Evolutionary conservation across 2,888 invertebrate species (phyloP).

Genomic region (Lithosia quadra): DNA sequence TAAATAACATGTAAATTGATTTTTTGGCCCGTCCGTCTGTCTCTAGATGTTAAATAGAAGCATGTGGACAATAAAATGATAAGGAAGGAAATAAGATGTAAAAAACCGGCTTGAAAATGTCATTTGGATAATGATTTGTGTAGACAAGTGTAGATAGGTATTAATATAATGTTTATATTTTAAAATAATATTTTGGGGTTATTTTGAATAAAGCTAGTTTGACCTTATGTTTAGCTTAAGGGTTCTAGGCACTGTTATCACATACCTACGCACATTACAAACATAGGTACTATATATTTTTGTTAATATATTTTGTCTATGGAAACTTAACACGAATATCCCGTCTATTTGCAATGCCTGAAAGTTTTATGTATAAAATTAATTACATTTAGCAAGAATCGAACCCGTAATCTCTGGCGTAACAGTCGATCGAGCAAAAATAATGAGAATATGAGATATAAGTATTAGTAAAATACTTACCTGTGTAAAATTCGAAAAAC

Average conservation of each 20-base stretch:
- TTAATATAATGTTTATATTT: slow-evolving; percentile 25
- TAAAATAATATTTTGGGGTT: background rate
- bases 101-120: slow-evolving; percentile 62
- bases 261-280: too few relatives aligned
- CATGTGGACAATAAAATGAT: slow-evolving; percentile 65
- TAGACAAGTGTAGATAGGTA: slow-evolving; percentile 45
- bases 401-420: too few relatives aligned
- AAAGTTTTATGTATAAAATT: background rate
- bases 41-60: slow-evolving; percentile 63
- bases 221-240: too few relatives aligned
- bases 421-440: too few relatives aligned
- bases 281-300: background rate
- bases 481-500: background rate
- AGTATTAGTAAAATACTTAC: background rate
- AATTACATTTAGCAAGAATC: background rate
- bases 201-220: background rate
- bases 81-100: slow-evolving; percentile 71
- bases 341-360: too few relatives aligned
- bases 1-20: slow-evolving; percentile 79
- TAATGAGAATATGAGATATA: too few relatives aligned
- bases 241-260: too few relatives aligned
- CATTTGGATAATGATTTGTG: slow-evolving; percentile 67
- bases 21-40: slow-evolving; percentile 65
- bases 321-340: too few relatives aligned
- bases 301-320: background rate